Base-by-base conservation (phyloP, 1,140 invertebrate genomes). In the Drosophila nikananu region DNA sequence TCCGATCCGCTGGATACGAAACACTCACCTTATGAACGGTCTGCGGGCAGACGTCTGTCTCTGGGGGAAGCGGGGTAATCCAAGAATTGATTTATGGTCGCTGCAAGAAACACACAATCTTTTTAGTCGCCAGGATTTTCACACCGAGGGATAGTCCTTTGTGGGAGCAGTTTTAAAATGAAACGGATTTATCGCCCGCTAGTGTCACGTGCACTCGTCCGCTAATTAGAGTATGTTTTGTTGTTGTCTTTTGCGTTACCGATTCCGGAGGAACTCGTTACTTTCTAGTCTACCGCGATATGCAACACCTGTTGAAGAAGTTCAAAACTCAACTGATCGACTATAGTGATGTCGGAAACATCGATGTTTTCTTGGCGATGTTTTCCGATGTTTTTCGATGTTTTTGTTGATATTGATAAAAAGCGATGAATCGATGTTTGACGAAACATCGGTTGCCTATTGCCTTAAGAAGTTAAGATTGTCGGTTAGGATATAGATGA, bases 251-350 rank as follows among this genome's bases (percentile, higher is more conserved):
- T 57, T 21, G 59, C 60, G 41, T 83, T 86, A 86, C 83, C 83
- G 83, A 87, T 68, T 54, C 67, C 51, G 32, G 65, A 30, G 70
- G 21, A 67, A 67, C 55, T 87, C 48, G 49, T 76, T 42, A 66
- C 37, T 32, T 54, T 74, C n/a, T 65, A 54, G 27, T 63, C 15
- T 65, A 54, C 79, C 82, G 82, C 75, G 73, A 76, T 27, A n/a
- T 76, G 73, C 49, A 86, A 86, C 83, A 87, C 83, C 83, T 86
- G 83, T 86, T 86, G 83, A 80, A 81, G 83, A 80, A 81, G 78
- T 82, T 86, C n/a, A 48, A 78, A 86, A 81, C 65, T 67, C 68
- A 84, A 86, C 78, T 86, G 82, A 86, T 57, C 52, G 19, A 35
- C 52, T 35, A 0, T 25, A 51, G 46, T 8, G 46, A 23, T 27